Evolutionary conservation across 2,113 vertebrate genomes (phyloP).

Genomic region (Neogale vison): DNA sequence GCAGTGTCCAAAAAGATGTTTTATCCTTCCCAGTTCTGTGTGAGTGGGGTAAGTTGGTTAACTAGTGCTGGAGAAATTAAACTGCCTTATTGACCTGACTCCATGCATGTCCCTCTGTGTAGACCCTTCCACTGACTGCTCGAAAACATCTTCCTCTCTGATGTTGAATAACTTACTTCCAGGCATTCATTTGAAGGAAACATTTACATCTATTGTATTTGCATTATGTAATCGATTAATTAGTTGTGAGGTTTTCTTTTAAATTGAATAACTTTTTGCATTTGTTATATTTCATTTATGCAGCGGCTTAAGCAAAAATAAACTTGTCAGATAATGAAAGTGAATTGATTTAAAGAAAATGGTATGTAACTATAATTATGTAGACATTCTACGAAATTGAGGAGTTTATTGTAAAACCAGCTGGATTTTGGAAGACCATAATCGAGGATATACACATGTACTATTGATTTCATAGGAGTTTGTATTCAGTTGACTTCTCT

Average conservation of each 20-base stretch:
- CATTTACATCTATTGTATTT: neutral
- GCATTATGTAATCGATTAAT: neutral
- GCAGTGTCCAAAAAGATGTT: neutral
- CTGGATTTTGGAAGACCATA: neutral
- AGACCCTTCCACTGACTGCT: neutral
- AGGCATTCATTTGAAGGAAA: neutral
- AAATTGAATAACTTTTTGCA: neutral
- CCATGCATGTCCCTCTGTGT: rapidly evolving
- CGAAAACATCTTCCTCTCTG: neutral
- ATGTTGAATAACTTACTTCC: neutral
- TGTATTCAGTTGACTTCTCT: neutral
- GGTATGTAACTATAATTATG: neutral
- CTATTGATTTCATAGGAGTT: neutral
- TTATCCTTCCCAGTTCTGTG: neutral
- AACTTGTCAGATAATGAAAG: neutral
- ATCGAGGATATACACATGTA: neutral
- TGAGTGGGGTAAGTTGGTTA: neutral
- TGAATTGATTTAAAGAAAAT: neutral
- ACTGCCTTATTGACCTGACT: neutral
- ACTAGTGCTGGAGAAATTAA: neutral
- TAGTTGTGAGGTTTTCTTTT: neutral
- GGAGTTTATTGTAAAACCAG: neutral
- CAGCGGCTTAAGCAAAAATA: neutral
- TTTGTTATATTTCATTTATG: neutral
- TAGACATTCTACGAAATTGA: neutral